Evolutionary conservation across 2,888 invertebrate genomes (phyloP), one percentile per base, ranked within the genome.

Genomic region (Eugnorisma glareosa): DNA sequence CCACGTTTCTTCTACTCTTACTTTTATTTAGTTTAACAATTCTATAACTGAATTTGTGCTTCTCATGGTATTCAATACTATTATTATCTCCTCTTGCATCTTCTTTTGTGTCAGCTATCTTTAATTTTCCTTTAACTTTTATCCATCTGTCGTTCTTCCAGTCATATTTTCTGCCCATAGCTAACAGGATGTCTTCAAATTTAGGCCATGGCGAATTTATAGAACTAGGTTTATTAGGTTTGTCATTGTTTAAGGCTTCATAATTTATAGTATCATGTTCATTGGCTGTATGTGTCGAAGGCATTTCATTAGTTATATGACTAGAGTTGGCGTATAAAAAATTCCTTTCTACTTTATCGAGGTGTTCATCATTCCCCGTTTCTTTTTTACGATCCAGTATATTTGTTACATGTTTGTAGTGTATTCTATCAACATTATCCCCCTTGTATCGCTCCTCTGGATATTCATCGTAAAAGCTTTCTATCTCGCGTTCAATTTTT

Each of bases 131-230:
- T 89, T 94, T 95, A 1, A 96, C 92, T 94, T 96, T 96, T 75
- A 96, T 94, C 96, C 96, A 96, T 82, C 95, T 90, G 73, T 96
- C 96, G 81, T 95, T 96, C 90, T 96, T 96, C 96, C 96, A 96
- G 80, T 96, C 96, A 77, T 96, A 96, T 88, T 91, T 93, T 81
- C 93, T 94, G 8, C 96, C 96, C 85, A 96, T 94, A 67, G 92
- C 93, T 87, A 93, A 84, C 77, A 96, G 88, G 43, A 96, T 93
- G 40, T 96, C 96, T 86, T 96, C 93, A 84, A 96, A 96, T 89
- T 93, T 96, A 31, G 96, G 96, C 96, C 96, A 96, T 71, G 78
- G 77, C 66, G 86, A 64, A 51, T 83, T 83, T 67, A 73, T 28
- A 37, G 79, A 73, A 70, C 79, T 78, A 70, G 63, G 67, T 79